A percentile compares a stretch with the other conserved stretches of the same genome.
phyloP scores from a whole-genome alignment of 2,888 invertebrate species.

The Callyntrura sp. region DNA sequence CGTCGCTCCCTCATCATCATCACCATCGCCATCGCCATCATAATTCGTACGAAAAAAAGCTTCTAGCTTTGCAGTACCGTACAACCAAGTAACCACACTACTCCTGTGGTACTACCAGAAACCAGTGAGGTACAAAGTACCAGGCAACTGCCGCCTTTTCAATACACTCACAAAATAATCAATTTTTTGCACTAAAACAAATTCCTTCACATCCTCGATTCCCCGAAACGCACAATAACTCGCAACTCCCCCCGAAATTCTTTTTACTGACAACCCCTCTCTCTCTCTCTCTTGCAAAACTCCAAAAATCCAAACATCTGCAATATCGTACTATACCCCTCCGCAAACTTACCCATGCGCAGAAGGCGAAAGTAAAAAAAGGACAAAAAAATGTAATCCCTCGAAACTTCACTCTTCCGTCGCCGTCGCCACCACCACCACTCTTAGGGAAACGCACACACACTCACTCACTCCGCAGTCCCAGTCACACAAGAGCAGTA shows the following conservation, averaged over 20 bases:
- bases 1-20: neutral
- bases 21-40: neutral
- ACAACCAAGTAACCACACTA: neutral
- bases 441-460: conserved; percentile 1
- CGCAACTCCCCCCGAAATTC: neutral
- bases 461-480: neutral
- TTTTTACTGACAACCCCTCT: neutral
- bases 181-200: conserved; percentile 9
- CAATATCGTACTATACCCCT: neutral
- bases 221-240: conserved; percentile 32
- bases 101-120: neutral
- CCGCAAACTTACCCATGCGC: conserved; percentile 23
- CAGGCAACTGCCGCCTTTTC: too few relatives aligned
- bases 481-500: neutral
- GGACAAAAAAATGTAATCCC: neutral
- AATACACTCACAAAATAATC: neutral
- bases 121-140: neutral
- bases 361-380: conserved; percentile 42
- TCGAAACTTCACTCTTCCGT: conserved; percentile 25
- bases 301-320: neutral
- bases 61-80: neutral
- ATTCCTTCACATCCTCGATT: conserved; percentile 52
- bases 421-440: neutral
- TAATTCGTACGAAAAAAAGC: neutral
- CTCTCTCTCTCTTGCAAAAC: neutral